phyloP scores from a whole-genome alignment of 2,113 vertebrate genomes.

The Pomatorhinus ruficollis region DNA sequence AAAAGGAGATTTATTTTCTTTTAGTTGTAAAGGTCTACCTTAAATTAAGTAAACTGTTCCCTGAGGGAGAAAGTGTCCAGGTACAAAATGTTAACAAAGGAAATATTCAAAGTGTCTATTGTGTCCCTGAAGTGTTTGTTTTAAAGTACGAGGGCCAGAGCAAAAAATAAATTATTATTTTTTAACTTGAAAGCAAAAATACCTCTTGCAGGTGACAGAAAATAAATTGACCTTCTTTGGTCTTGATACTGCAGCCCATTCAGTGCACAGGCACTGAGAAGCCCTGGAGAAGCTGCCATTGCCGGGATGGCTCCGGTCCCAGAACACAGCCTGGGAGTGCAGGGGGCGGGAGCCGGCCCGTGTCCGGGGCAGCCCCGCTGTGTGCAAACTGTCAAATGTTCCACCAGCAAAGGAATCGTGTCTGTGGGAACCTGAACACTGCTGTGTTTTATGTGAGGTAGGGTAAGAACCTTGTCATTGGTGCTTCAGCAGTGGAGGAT shows the following conservation, averaged over 20 bases:
- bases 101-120: conserved; percentile 29
- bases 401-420: neutral
- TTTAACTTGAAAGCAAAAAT: conserved; percentile 13
- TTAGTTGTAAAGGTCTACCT: conserved; percentile 18
- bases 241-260: neutral
- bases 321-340: neutral
- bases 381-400: neutral
- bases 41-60: conserved; percentile 58
- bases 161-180: conserved; percentile 6
- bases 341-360: neutral
- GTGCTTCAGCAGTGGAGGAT: neutral
- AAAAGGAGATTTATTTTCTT: conserved; percentile 21
- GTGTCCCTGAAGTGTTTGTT: conserved; percentile 28
- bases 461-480: neutral
- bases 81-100: conserved; percentile 58
- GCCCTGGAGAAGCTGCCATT: neutral
- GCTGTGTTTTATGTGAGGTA: neutral
- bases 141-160: neutral
- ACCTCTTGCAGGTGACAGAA: neutral
- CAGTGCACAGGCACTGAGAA: fast-evolving
- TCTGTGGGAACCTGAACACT: neutral
- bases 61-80: conserved; percentile 41
- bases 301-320: neutral
- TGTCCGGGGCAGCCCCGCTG: neutral
- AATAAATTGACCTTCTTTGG: neutral